Evolutionary conservation across 2,113 vertebrate species (phyloP).

Genomic region (Strix uralensis): DNA sequence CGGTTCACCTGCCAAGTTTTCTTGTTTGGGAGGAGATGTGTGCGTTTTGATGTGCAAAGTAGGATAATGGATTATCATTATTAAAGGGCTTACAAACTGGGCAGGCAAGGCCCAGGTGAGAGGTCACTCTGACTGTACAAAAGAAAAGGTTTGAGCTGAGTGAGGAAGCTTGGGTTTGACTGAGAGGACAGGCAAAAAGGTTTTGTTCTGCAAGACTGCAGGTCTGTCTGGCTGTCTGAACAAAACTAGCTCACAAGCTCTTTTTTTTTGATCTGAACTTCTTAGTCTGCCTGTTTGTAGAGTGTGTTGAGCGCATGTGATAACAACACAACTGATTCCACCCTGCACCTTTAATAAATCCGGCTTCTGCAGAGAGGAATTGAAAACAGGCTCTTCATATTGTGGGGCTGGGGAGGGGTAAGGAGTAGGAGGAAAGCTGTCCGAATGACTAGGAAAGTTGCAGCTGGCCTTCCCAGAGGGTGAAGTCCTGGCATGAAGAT

Average conservation of each 20-base stretch:
- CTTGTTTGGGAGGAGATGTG: neutral
- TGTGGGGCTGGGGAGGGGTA: neutral
- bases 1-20: neutral
- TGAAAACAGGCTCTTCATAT: neutral
- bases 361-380: neutral
- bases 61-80: constrained; percentile 17
- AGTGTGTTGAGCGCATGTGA: neutral
- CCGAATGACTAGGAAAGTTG: neutral
- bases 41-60: constrained; percentile 40
- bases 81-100: constrained; percentile 48
- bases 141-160: neutral
- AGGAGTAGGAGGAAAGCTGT: neutral
- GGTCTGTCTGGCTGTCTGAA: neutral
- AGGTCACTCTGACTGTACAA: constrained; percentile 9
- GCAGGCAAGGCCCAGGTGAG: neutral
- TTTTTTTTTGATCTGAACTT: neutral
- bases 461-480: neutral
- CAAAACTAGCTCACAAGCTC: neutral
- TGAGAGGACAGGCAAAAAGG: neutral
- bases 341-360: fast-evolving
- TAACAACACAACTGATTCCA: neutral
- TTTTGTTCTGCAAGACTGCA: neutral
- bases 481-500: neutral
- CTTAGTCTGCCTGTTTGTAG: neutral
- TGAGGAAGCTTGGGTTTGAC: neutral